Base-by-base conservation (phyloP, 2,113 vertebrate genomes). In the Poeciliopsis prolifica region DNA sequence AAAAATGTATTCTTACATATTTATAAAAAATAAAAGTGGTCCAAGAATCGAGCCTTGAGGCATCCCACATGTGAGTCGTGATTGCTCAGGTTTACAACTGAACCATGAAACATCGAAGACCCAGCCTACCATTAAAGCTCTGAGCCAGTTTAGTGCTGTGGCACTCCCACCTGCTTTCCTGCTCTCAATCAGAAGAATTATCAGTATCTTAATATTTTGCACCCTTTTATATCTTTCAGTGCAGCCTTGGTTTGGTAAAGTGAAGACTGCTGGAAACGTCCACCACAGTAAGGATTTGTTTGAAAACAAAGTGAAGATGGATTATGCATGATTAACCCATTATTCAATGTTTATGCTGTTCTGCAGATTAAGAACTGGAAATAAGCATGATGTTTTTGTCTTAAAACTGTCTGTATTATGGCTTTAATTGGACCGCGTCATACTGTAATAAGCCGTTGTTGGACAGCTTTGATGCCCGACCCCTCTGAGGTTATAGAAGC, bases 401-500 rank as follows among this genome's bases (percentile, higher is more conserved):
- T 80, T 86, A 61, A 81, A 87, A 75, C 75, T 74, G 67, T 69
- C 75, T 74, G 69, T 80, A 81, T 81, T 80, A 68, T 63, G 68
- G 77, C 82, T 87, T 84, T 91, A 85, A 89, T 87, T 89, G 87
- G 79, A 86, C 86, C 40, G 75, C 82, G 42, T 80, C 65, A 61
- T 62, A 79, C 80, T 71, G 82, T 81, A 89, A 90, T 90, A 87
- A 87, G 79, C 77, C 61, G 70, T 51, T 70, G 78, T 71, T 84
- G 80, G 85, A 72, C 29, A 64, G 83, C 77, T 89, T 88, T 89
- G 87, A 88, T 83, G 87, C 77, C 88, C 80, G 28, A 72, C 67
- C 68, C 85, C 89, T 87, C 74, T 33, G 86, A 89, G 90, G 87
- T 92, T 89, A 86, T 80, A 70, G 28, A 86, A 86, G 78, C 88